Base-by-base conservation (phyloP, 1,140 invertebrate genomes). In the Branchinecta lindahli region DNA sequence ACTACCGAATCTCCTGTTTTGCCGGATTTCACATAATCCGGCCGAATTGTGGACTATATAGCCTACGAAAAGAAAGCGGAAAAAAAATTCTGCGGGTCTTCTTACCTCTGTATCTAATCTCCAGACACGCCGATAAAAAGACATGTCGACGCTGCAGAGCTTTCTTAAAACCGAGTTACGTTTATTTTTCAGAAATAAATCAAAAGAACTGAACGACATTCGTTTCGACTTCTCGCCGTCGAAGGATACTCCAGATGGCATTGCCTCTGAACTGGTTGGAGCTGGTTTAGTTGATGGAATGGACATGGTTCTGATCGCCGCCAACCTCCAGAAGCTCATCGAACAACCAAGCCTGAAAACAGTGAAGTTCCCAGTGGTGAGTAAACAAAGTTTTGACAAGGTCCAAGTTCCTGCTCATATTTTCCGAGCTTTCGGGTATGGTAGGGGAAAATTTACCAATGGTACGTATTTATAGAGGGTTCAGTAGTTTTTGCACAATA, bases 151-250 rank as follows among this genome's bases (percentile, higher is more conserved):
- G 33, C 33, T 33, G 33, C 33, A 33, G 33, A 33, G 33, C 33
- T 33, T 33, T 33, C 33, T 3, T 33, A 5, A 33, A 33, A 33
- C 33, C 33, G 33, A 33, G 18, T 68, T 71, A 68, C 70, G 71
- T 45, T 61, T 70, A 45, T 21, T 10, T 79, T 83, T 72, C 74
- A 88, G 91, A 73, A 98, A 98, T 81, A 83, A 88, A 65, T 88
- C 87, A 74, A 82, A 89, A 70, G 95, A 98, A 80, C 79, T 98
- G 47, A 98, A 98, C 79, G 96, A 99, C 77, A 99, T 98, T 73
- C 85, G 94, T 74, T 98, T 98, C 79, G 94, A 98, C 78, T 99
- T 92, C 79, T 87, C 89, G 6, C 85, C 89, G 12, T 91, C 91
- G 4, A 87, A 91, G 80, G 95, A 98, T 79, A 91, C 91, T 0